A percentile compares a stretch with the other conserved stretches of the same genome.
Conservation (phyloP, 2,888 invertebrate species). For the Cactoblastis cactorum region DNA sequence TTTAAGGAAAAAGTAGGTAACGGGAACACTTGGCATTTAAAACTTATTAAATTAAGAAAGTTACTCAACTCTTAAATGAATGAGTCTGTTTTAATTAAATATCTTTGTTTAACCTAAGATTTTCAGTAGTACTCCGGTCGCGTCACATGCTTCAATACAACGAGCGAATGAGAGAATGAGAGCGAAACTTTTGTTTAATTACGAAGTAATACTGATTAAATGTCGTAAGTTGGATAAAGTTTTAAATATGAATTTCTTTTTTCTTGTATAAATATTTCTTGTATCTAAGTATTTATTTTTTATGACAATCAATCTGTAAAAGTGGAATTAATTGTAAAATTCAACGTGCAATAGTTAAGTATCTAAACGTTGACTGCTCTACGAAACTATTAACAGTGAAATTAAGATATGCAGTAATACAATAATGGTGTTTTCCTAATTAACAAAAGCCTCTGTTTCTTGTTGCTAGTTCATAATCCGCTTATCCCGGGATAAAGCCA, state of each 20-base stretch:
- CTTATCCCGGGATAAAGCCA: background rate
- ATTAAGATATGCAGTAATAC: too few species aligned
- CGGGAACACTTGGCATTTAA: background rate
- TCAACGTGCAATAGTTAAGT: too few species aligned
- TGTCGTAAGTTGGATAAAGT: too few species aligned
- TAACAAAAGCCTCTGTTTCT: background rate
- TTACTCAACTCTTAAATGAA: background rate
- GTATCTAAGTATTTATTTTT: too few species aligned
- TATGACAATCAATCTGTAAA: too few species aligned
- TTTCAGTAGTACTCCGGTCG: background rate
- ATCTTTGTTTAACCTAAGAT: background rate
- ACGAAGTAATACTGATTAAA: too few species aligned
- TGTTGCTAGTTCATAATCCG: background rate
- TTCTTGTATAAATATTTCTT: too few species aligned
- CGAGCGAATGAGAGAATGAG: background rate
- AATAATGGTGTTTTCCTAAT: background rate
- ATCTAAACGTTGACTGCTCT: too few species aligned
- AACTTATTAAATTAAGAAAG: constrained; percentile 6
- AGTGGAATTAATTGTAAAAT: too few species aligned
- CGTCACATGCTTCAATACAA: background rate
- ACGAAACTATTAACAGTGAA: background rate
- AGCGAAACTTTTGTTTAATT: background rate
- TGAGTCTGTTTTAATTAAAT: constrained; percentile 8
- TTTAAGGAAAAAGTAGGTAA: background rate
- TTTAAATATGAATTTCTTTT: too few species aligned